Percentiles rank a stretch among this genome's conserved stretches.
phyloP scores from a whole-genome alignment of 2,888 invertebrate species.

The Hypomecis punctinalis region DNA sequence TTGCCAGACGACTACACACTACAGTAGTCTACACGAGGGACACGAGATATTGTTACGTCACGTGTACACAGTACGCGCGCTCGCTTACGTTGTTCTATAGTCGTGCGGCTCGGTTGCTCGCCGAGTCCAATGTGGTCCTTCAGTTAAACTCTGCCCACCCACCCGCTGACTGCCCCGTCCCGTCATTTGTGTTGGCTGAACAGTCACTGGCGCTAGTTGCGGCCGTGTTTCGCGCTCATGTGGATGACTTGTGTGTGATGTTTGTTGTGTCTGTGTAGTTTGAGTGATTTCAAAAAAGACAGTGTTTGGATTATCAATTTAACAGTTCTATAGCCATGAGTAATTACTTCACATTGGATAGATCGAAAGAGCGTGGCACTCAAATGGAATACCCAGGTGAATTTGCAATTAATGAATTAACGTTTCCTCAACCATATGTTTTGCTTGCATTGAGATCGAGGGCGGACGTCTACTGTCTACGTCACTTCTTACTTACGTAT shows the following conservation, averaged over 20 bases:
- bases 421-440: conserved; percentile 70
- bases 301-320: conserved; percentile 36
- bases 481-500: conserved; percentile 24
- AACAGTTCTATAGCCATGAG: conserved; percentile 58
- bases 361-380: conserved; percentile 48
- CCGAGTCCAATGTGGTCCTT: neutral
- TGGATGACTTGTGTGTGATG: conserved; percentile 59
- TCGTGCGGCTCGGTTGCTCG: neutral
- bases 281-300: conserved; percentile 61
- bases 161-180: neutral
- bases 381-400: conserved; percentile 78
- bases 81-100: neutral
- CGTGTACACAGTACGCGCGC: neutral
- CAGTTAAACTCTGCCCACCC: no score
- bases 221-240: conserved; percentile 70
- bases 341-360: conserved; percentile 55
- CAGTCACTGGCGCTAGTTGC: conserved; percentile 54
- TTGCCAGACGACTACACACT: no score
- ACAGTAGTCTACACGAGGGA: neutral
- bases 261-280: conserved; percentile 55
- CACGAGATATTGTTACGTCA: neutral
- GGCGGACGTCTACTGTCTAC: conserved; percentile 48
- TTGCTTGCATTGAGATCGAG: conserved; percentile 61
- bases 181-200: neutral
- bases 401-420: conserved; percentile 59